phyloP scores from a whole-genome alignment of 2,797 vertebrate genomes.

The Hozukius guyotensis region DNA sequence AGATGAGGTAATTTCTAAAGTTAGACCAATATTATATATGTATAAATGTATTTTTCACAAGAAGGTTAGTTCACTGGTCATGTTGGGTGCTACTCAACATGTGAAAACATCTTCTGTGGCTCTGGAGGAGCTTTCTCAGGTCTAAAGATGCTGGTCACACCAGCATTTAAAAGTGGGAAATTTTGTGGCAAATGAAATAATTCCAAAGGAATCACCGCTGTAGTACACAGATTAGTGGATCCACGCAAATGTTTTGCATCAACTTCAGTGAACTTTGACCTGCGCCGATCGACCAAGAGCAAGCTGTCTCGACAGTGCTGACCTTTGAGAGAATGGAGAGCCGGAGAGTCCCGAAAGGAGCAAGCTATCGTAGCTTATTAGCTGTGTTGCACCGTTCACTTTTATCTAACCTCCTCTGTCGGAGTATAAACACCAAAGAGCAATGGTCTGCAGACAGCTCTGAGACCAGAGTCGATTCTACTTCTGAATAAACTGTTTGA shows the following conservation, averaged over 20 bases:
- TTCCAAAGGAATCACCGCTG: neutral
- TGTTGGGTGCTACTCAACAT: neutral
- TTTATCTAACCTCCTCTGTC: neutral
- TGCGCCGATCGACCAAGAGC: neutral
- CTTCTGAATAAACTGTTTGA: neutral
- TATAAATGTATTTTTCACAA: neutral
- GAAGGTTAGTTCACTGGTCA: neutral
- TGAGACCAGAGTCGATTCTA: neutral
- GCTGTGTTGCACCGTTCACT: neutral
- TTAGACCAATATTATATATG: neutral
- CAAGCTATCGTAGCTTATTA: neutral
- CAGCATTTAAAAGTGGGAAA: neutral
- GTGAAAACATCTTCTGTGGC: neutral
- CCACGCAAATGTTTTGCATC: neutral
- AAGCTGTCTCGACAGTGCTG: neutral
- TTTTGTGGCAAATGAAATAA: neutral
- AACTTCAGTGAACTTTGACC: neutral
- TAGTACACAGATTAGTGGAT: neutral
- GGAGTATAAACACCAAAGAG: neutral
- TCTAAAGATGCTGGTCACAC: neutral
- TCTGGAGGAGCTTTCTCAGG: neutral
- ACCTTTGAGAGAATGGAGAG: neutral
- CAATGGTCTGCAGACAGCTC: neutral
- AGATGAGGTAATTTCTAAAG: neutral
- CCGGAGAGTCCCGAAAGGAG: neutral